Base-by-base conservation (phyloP, 2,888 invertebrate species). In the Orthosia cruda region DNA sequence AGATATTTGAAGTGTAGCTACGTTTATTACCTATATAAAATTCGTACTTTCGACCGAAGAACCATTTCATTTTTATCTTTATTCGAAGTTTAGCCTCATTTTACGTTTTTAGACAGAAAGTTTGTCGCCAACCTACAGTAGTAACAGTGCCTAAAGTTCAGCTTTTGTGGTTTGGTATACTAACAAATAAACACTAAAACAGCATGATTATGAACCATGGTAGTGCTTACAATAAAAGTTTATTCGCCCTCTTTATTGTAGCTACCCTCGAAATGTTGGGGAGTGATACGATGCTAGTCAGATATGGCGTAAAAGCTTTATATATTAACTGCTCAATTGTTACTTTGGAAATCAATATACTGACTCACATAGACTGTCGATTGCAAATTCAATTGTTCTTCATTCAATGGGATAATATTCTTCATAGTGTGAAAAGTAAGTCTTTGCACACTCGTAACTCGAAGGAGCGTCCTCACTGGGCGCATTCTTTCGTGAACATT, bases 111-210 rank as follows among this genome's bases (percentile, higher is more conserved):
- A 69, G 65, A 77, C 75, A 58, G 59, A 73, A 77, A 65, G 32
- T 81, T 85, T 61, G 75, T 55, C 74, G 68, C 74, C 70, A 74
- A 61, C 61, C 50, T 63, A 80, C 59, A 66, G 64, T 47, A 63
- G 74, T 68, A 79, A 83, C 59, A 55, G 58, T 63, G 32, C 11
- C 20, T 77, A 49, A 78, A 84, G 47, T 84, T 80, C n/a, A 20
- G 64, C 63, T 73, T 70, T 77, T 74, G 74, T 71, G 72, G 84
- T 63, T 74, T 62, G 26, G 58, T 72, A 65, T 72, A 71, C 71
- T 73, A 68, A 67, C 68, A 69, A 83, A 77, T 80, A 74, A 78
- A 80, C 71, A 80, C 76, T 84, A 75, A 88, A 88, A 58, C 32
- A 50, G 62, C 16, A 74, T 64, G 58, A 75, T 81, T 75, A 81